A percentile compares a stretch with the other conserved stretches of the same genome.
These are phyloP conservation scores for Andinoacara biseriatus DNA, from an alignment of 2,113 vertebrate genomes.

Conservation along the genomic window DNA sequence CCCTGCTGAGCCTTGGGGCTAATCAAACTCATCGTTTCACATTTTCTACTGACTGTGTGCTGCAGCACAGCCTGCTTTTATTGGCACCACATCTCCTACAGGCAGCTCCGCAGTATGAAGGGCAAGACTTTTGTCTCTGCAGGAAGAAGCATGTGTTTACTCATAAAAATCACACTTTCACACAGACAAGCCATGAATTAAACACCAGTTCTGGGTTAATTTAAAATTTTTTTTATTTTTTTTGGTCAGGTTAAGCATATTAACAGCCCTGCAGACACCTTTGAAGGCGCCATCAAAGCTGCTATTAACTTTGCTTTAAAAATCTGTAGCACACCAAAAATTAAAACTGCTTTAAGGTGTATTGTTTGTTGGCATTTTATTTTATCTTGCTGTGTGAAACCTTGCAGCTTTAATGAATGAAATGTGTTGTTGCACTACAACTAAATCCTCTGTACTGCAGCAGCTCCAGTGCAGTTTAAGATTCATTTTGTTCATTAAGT, in stretches of 20 bases:
- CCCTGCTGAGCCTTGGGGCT: slow-evolving; percentile 57
- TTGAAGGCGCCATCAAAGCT: slow-evolving; percentile 32
- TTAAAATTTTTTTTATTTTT: background rate
- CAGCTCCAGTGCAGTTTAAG: background rate
- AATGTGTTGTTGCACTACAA: background rate
- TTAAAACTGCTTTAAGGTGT: background rate
- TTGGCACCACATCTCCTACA: slow-evolving; percentile 38
- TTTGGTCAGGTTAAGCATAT: slow-evolving; percentile 7
- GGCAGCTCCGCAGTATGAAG: slow-evolving; percentile 56
- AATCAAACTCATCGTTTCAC: slow-evolving; percentile 68
- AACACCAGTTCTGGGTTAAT: background rate
- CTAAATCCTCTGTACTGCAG: background rate
- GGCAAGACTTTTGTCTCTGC: slow-evolving; percentile 49
- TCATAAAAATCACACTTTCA: slow-evolving; percentile 23
- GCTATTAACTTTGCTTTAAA: slow-evolving; percentile 7
- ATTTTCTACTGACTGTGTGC: slow-evolving; percentile 53
- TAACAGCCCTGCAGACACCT: slow-evolving; percentile 9
- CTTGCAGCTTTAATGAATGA: slow-evolving; percentile 3
- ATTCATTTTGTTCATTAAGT: background rate
- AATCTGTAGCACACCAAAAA: slow-evolving; percentile 5
- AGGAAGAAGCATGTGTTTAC: slow-evolving; percentile 36
- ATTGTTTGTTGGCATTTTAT: background rate
- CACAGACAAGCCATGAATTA: slow-evolving; percentile 2
- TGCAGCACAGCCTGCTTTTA: slow-evolving; percentile 48
- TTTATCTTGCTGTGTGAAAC: background rate